Base-by-base conservation (phyloP, 2,797 vertebrate genomes). In the Numenius phaeopus region DNA sequence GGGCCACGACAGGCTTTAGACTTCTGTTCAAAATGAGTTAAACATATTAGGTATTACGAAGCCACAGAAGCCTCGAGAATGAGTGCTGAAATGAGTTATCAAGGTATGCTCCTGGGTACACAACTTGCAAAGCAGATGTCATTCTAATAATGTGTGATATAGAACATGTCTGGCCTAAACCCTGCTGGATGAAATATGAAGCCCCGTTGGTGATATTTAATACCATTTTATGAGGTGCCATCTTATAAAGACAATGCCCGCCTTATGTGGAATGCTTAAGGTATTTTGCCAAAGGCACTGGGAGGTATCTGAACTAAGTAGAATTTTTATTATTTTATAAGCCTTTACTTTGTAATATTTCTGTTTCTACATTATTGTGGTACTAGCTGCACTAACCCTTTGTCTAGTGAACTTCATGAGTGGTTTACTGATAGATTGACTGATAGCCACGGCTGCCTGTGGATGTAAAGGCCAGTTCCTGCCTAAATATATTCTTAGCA, bases 201-300 rank as follows among this genome's bases (percentile, higher is more conserved):
- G 98, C 99, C 98, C 98, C 94, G 95, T 97, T 98, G 98, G 98
- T 99, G 98, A 98, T 98, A 98, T 99, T 99, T 99, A 99, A 99
- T 99, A 99, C 99, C 98, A 97, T 98, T 99, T 99, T 99, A 99
- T 99, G 99, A 99, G 99, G 99, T 98, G 98, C 98, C 98, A 98
- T 98, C 98, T 98, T 98, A 98, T 97, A 98, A 98, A 98, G 98
- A 98, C 98, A 98, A 98, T 98, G 97, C 97, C 97, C 98, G 98
- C 98, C 98, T 98, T 98, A 98, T 98, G 98, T 98, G 97, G 97
- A 98, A 98, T 97, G 98, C 98, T 99, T 99, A 98, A 98, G 97
- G 98, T 98, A 98, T 98, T 98, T 98, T 98, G 98, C 98, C 98
- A 97, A 98, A 98, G 98, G 98, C 98, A 98, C 98, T 95, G 97